Evolutionary conservation across 1,140 invertebrate genomes (phyloP), one percentile per base, ranked within the genome.

Genomic region (Mercenaria mercenaria): DNA sequence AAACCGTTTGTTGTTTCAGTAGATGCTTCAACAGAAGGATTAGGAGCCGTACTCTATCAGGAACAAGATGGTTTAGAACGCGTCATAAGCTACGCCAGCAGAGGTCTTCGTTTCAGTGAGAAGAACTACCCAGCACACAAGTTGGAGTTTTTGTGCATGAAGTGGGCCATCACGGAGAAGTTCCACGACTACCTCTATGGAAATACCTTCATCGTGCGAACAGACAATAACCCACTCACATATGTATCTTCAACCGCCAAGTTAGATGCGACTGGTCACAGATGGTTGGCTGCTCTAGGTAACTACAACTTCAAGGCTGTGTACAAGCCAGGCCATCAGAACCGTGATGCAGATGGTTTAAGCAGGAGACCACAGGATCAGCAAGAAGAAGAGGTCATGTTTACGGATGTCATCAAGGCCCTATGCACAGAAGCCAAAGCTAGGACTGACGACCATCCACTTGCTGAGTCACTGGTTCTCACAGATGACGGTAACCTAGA

Each of bases 1-100:
- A 34, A 43, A n/a, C 50, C 83, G 13, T 85, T 85, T 50, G 50
- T 72, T 29, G 4, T 94, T 18, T 88, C 93, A 15, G 88, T 85
- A 20, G 92, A 93, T 88, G 91, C 91, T 0, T 91, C 90, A 64
- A 50, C 89, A 23, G 2, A 32, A 20, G 91, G 90, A 8, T 32
- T 95, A 10, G 93, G 93, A 26, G 92, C 92, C 91, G n/a, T n/a
- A n/a, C n/a, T n/a, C n/a, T n/a, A n/a, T n/a, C n/a, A n/a, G n/a
- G n/a, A n/a, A n/a, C n/a, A n/a, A n/a, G n/a, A n/a, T n/a, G n/a
- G n/a, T n/a, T n/a, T n/a, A n/a, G n/a, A n/a, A n/a, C n/a, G n/a
- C n/a, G n/a, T n/a, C n/a, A n/a, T n/a, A n/a, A n/a, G n/a, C n/a
- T 92, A 89, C 47, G 87, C 87, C 26, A 92, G 89, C 32, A 64